A percentile compares a stretch with the other conserved stretches of the same genome.
These are phyloP conservation scores for Tridacna gigas DNA, from an alignment of 2,888 invertebrate species.

Conservation along the genomic window DNA sequence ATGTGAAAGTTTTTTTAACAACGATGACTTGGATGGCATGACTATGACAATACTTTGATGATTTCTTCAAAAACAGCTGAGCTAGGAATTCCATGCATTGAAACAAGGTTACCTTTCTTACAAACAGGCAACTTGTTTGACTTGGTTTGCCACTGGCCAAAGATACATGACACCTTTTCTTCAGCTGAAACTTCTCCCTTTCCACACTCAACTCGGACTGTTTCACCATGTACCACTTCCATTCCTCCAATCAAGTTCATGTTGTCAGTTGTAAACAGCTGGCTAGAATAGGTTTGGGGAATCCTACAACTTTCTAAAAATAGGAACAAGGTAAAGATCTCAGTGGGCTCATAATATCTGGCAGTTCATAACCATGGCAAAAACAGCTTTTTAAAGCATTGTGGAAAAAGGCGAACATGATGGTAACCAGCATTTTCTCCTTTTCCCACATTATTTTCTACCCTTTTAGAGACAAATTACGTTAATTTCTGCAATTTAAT, in stretches of 20 bases:
- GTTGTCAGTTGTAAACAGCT: not conserved
- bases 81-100: no score
- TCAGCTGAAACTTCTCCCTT: conserved; percentile 13
- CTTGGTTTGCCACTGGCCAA: conserved; percentile 15
- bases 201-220: conserved; percentile 18
- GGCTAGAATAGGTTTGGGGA: not conserved
- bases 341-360: no score
- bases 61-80: no score
- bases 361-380: no score
- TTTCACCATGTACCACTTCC: conserved; percentile 19
- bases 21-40: no score
- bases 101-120: conserved; percentile 1
- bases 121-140: conserved; percentile 15
- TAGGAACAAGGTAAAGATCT: not conserved
- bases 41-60: no score
- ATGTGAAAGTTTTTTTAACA: no score
- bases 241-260: not conserved
- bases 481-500: not conserved
- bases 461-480: not conserved
- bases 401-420: no score
- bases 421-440: no score
- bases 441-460: no score
- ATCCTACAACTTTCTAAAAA: conserved; percentile 28
- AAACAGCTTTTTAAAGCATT: no score
- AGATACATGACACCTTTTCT: not conserved